Evolutionary conservation across 2,113 vertebrate species (phyloP), one percentile per base, ranked within the genome.

Genomic region (Pipa parva): DNA sequence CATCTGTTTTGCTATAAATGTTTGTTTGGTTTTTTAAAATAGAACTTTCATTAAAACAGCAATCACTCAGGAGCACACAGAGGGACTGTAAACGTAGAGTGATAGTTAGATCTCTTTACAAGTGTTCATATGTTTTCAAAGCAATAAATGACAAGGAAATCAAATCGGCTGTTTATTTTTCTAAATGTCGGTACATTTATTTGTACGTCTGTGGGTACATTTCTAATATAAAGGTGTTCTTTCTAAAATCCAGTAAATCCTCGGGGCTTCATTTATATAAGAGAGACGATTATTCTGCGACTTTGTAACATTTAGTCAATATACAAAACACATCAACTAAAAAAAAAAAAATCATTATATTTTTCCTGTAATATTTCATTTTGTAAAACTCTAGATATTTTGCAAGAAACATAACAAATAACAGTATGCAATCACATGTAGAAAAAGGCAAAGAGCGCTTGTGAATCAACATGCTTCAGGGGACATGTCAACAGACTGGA

Each of bases 21-120:
- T 54, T n/a, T n/a, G n/a, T n/a, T n/a, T n/a, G n/a, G n/a, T n/a
- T n/a, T n/a, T 31, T 36, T 27, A 42, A 59, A 20, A 48, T 21
- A 39, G n/a, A 20, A 27, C 31, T 59, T 68, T 68, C 58, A 59
- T 68, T 68, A 68, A 59, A 39, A 10, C 46, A 26, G 42, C 45
- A 26, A n/a, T 51, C 21, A 49, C 24, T 59, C 31, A 59, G 18
- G 37, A 2, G 26, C 25, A 18, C 65, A 39, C 56, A 18, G 8
- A 39, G 46, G 65, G 15, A 37, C 25, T 51, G 24, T 27, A 39
- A 33, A 49, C 33, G 33, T 31, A 31, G 26, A 27, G 25, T 59
- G 27, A 59, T 59, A 59, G 65, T 31, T 18, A 29, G 36, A n/a
- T 59, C 27, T 37, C 27, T 25, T 50, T 50, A 26, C 42, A n/a